Base-by-base conservation (phyloP, 2,113 vertebrate genomes). In the Phalacrocorax pelagicus region DNA sequence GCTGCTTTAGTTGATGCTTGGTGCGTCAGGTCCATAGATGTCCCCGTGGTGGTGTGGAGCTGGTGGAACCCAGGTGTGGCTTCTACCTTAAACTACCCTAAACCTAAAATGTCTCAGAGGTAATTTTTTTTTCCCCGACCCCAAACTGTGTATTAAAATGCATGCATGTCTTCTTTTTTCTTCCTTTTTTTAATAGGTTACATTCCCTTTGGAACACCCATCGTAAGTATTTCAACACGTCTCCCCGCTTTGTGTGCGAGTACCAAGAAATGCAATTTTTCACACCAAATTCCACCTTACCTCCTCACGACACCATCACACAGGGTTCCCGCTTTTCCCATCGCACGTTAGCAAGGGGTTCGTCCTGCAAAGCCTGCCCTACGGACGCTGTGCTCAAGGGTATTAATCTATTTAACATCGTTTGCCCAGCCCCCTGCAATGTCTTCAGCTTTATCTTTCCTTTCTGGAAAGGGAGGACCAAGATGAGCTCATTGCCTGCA, bases 151-250 rank as follows among this genome's bases (percentile, higher is more conserved):
- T 42, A 47, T 58, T 79, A 12, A 74, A 51, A 23, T 23, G 11
- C 15, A 30, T 23, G 9, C 1, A 5, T 55, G 62, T 82, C 49
- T 72, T 3, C 16, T 3, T 29, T 20, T 51, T 67, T 59, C 88
- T 67, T 82, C 15, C 51, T 62, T 59, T 70, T 63, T 51, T 47
- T 44, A 55, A 19, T 71, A 99, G 99, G 99, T 98, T 99, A 99
- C 92, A 98, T 99, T 92, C 99, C 99, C 58, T 99, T 99, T 87
- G 99, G 99, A 96, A 99, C 99, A 2, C 99, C 99, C 94, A 99
- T 99, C 62, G 99, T 99, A 98, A 98, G 99, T 98, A 84, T 86
- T 47, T 40, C 13, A 12, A 21, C 62, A 32, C 51, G 34, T 46
- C 57, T 52, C n/a, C 40, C 40, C 2, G 1, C 42, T 58, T 69